phyloP scores from a whole-genome alignment of 2,888 invertebrate species.

The Andrena bicolor region DNA sequence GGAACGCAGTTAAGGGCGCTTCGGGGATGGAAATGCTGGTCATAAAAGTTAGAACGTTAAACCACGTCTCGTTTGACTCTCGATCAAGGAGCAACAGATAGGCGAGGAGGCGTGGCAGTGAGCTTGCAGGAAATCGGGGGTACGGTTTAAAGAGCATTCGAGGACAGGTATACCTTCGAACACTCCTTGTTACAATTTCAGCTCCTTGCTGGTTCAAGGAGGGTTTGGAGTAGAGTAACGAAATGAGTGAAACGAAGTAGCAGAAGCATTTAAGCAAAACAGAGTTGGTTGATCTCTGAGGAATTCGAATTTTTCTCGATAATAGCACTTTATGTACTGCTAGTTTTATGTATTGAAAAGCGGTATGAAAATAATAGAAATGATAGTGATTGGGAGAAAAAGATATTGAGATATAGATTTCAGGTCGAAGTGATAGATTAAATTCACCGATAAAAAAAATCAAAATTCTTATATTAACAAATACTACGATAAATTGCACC shows the following conservation, averaged over 20 bases:
- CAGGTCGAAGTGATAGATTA: no score
- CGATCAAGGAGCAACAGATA: slow-evolving; percentile 71
- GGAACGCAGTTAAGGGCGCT: slow-evolving; percentile 20
- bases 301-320: background rate
- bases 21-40: slow-evolving; percentile 22
- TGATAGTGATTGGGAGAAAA: no score
- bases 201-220: background rate
- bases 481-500: no score
- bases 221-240: background rate
- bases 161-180: slow-evolving; percentile 3
- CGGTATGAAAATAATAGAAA: no score
- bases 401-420: no score
- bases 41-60: slow-evolving; percentile 40
- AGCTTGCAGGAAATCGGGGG: slow-evolving; percentile 28
- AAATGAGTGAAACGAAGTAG: background rate
- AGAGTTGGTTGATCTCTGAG: background rate
- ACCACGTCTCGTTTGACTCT: slow-evolving; percentile 64
- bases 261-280: background rate
- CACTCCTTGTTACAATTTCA: background rate
- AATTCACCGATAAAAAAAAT: no score
- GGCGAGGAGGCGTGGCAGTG: background rate
- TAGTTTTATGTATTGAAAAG: background rate
- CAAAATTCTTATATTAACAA: no score
- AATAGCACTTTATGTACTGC: background rate
- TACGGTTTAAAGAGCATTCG: slow-evolving; percentile 33